Conservation (phyloP, 2,888 invertebrate species). For the Drosophila sordidula region DNA sequence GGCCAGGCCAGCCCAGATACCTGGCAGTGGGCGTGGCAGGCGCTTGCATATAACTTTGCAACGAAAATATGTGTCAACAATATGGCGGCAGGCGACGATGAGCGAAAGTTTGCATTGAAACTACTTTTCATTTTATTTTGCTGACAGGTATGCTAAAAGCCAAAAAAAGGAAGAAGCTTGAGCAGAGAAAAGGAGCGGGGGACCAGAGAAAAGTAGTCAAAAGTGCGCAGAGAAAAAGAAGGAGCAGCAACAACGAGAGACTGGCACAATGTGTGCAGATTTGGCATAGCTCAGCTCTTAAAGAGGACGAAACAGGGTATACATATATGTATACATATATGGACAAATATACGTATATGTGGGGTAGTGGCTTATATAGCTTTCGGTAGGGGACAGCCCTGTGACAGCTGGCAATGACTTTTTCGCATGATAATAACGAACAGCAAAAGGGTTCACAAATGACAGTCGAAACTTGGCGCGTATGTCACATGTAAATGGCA, state of each 20-base stretch:
- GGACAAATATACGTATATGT: background rate
- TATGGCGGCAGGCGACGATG: slow-evolving; percentile 65
- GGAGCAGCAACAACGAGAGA: slow-evolving; percentile 12
- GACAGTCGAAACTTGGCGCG: slow-evolving; percentile 57
- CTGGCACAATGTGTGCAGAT: slow-evolving; percentile 45
- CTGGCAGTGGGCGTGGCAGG: slow-evolving; percentile 42
- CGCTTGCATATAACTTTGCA: slow-evolving; percentile 57
- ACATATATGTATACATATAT: background rate
- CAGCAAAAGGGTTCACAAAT: slow-evolving; percentile 65
- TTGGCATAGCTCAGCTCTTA: slow-evolving; percentile 39
- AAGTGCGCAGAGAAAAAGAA: slow-evolving; percentile 51
- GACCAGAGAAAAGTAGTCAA: slow-evolving; percentile 50
- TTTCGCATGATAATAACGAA: slow-evolving; percentile 66
- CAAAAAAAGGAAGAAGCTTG: slow-evolving; percentile 49
- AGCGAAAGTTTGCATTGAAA: slow-evolving; percentile 78
- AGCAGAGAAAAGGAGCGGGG: background rate
- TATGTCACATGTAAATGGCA: slow-evolving; percentile 74
- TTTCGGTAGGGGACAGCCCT: slow-evolving; percentile 8
- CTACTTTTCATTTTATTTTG: slow-evolving; percentile 79
- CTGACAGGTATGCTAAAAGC: slow-evolving; percentile 80
- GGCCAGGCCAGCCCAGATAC: slow-evolving; percentile 8
- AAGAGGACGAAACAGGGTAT: background rate
- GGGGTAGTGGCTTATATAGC: background rate
- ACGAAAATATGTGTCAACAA: slow-evolving; percentile 79
- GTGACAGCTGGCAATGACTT: slow-evolving; percentile 80